Conservation (phyloP, 1,140 invertebrate species). For the Megalonaias nervosa region DNA sequence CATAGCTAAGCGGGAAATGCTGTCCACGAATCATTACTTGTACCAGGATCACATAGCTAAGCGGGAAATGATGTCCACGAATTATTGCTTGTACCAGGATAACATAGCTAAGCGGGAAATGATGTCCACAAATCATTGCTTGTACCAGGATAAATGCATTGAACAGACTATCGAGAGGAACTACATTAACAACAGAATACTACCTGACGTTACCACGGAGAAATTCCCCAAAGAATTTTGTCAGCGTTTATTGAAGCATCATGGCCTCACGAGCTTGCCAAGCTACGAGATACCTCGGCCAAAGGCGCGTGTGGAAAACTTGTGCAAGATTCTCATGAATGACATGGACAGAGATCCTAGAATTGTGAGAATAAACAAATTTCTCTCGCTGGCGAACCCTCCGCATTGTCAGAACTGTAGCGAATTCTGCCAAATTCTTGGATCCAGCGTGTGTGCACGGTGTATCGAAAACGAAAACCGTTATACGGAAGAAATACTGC, state of each 20-base stretch:
- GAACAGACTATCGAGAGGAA: constrained; percentile 29
- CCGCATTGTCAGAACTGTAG: constrained; percentile 13
- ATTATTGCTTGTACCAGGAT: background rate
- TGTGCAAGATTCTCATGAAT: constrained; percentile 17
- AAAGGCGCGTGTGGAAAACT: background rate
- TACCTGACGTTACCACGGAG: constrained; percentile 19
- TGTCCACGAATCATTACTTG: background rate
- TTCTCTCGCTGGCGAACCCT: constrained; percentile 23
- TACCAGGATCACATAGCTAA: background rate
- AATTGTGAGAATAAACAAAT: constrained; percentile 23
- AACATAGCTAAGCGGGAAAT: constrained; percentile 9
- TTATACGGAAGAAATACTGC: constrained; percentile 44
- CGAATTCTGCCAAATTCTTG: constrained; percentile 51
- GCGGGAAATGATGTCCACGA: constrained; percentile 10
- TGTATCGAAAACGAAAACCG: constrained; percentile 52
- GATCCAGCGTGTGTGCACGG: constrained; percentile 42
- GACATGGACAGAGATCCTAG: constrained; percentile 23
- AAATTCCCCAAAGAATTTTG: constrained; percentile 26
- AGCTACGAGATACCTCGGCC: constrained; percentile 9
- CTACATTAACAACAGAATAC: constrained; percentile 19
- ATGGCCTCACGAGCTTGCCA: constrained; percentile 5
- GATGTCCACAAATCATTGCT: background rate
- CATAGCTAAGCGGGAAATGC: constrained; percentile 16
- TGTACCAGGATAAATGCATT: constrained; percentile 1
- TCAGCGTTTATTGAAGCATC: constrained; percentile 11